Evolutionary conservation across 2,797 vertebrate species (phyloP).

Genomic region (Meriones psammophilus): DNA sequence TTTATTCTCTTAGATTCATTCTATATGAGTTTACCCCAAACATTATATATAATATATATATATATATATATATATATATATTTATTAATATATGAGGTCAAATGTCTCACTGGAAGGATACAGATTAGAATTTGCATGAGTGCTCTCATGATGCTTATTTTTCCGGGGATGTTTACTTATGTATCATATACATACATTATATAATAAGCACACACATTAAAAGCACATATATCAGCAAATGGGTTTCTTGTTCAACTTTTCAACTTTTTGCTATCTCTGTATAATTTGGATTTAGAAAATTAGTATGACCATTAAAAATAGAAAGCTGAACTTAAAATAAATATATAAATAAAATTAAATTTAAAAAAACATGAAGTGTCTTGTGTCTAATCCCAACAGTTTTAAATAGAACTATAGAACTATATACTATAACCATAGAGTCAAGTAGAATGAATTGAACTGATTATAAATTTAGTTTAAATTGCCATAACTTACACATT

Average conservation of each 20-base stretch:
- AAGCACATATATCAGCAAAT: neutral
- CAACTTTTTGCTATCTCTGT: slow-evolving; percentile 34
- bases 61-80: too few species aligned
- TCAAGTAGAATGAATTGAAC: slow-evolving; percentile 41
- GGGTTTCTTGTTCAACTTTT: slow-evolving; percentile 24
- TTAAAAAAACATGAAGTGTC: neutral
- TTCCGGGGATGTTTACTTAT: neutral
- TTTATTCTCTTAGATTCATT: neutral
- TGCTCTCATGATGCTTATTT: neutral
- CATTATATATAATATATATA: neutral
- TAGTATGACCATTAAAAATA: slow-evolving; percentile 27
- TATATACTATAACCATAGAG: slow-evolving; percentile 9
- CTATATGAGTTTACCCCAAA: neutral
- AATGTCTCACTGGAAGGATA: neutral
- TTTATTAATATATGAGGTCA: neutral
- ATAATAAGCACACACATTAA: neutral
- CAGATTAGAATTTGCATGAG: neutral
- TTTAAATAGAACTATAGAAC: slow-evolving; percentile 55
- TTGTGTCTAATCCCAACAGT: slow-evolving; percentile 16
- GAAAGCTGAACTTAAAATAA: neutral
- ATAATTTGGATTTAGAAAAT: slow-evolving; percentile 36
- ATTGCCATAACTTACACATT: slow-evolving; percentile 28
- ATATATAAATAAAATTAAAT: too few species aligned
- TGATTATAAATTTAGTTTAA: slow-evolving; percentile 26
- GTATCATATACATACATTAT: too few species aligned